Conservation (phyloP, 92 coral and sea anemone genomes). For the Metridium senile region DNA sequence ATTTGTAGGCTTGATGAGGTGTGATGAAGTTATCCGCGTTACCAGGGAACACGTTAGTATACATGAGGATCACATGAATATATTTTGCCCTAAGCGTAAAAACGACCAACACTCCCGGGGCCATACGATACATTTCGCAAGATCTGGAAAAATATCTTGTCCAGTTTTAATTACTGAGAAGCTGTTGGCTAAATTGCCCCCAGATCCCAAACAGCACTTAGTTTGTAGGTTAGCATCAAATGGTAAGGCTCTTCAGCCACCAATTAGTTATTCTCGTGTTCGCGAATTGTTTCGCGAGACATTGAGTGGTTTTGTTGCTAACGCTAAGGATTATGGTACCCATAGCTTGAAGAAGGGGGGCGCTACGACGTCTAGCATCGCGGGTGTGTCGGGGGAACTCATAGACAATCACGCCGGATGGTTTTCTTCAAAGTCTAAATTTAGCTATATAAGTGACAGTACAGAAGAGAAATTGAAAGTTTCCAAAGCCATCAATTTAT, state of each 20-base stretch:
- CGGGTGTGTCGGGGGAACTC: conserved; percentile 28
- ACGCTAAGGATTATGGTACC: conserved; percentile 27
- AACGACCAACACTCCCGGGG: conserved; percentile 25
- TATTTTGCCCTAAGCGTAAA: conserved; percentile 13
- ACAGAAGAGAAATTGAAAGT: neutral
- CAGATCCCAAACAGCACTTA: conserved; percentile 30
- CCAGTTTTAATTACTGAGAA: conserved; percentile 36
- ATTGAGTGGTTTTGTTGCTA: conserved; percentile 16
- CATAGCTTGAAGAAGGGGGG: conserved; percentile 56
- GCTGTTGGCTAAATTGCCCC: conserved; percentile 17
- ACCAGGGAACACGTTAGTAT: conserved; percentile 1
- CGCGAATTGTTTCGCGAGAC: conserved; percentile 38
- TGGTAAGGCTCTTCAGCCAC: neutral
- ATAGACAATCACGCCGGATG: conserved; percentile 45
- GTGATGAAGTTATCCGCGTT: conserved; percentile 2
- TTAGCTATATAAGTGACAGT: conserved; percentile 14
- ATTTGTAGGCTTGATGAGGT: conserved; percentile 20
- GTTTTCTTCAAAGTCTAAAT: conserved; percentile 37
- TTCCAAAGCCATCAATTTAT: neutral
- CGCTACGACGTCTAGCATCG: conserved; percentile 32
- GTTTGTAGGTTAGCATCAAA: conserved; percentile 27
- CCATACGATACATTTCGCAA: conserved; percentile 23
- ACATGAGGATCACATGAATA: neutral
- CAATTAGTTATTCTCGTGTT: conserved; percentile 48
- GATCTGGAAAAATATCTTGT: conserved; percentile 35